phyloP scores from a whole-genome alignment of 2,113 vertebrate genomes.

The Muntiacus reevesi region DNA sequence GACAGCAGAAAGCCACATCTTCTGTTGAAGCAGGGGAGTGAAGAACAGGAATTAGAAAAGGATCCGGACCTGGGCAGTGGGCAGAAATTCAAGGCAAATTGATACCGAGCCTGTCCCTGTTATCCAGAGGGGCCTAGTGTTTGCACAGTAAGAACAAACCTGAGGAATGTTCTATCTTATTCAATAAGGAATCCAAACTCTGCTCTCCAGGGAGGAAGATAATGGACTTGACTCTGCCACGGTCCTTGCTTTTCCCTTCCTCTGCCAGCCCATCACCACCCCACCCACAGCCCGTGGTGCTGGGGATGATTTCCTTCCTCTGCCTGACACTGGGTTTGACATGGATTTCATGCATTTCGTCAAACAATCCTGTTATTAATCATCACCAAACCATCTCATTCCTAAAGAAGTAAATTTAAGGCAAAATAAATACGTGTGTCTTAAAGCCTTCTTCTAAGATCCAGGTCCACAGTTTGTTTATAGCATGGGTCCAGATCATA shows the following conservation, averaged over 20 bases:
- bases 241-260: not conserved
- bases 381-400: not conserved
- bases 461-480: not conserved
- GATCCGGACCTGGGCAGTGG: not conserved
- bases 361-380: not conserved
- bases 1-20: not conserved
- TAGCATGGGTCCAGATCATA: not conserved
- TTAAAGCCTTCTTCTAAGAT: not conserved
- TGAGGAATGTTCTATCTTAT: not conserved
- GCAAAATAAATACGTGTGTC: not conserved
- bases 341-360: not conserved
- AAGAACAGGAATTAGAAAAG: not conserved
- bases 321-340: not conserved
- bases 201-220: not conserved
- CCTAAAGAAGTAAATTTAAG: not conserved
- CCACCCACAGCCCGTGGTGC: not conserved
- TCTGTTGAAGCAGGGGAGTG: not conserved
- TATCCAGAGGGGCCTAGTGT: not conserved
- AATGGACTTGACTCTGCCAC: not conserved
- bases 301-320: not conserved
- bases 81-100: not conserved
- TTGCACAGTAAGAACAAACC: not conserved
- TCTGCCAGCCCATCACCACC: not conserved
- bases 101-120: not conserved
- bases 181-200: constrained; percentile 19